Base-by-base conservation (phyloP, 2,113 vertebrate species). In the Triplophysa rosa region DNA sequence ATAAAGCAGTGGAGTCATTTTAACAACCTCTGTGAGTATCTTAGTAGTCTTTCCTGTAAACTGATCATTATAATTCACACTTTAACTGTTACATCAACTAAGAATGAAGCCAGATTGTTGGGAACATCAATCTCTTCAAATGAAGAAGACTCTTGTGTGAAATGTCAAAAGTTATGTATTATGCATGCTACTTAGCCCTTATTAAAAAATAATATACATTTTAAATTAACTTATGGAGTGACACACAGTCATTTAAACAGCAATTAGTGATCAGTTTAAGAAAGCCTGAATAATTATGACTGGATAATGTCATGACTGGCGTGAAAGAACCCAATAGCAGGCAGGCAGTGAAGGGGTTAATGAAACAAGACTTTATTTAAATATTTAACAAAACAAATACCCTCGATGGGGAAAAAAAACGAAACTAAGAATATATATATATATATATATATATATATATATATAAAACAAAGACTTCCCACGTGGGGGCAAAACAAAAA, bases 1-100 rank as follows among this genome's bases (percentile, higher is more conserved):
- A 91, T 90, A 91, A 90, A 92, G 86, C 86, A 84, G 61, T 49
- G 85, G 82, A 88, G 87, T 90, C 87, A 86, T 88, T 92, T 89
- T 89, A 90, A 64, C 45, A n/a, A 24, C 33, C 62, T 8, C 56
- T 0, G 2, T 24, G 5, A 67, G 49, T 58, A 23, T 66, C 42
- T 64, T 49, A 52, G 87, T 84, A 33, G 82, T 89, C 83, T 85
- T 14, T 21, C 42, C 10, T n/a, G 29, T 47, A 56, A 63, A 47
- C 58, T 75, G 72, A 75, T 63, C n/a, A 58, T 80, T 74, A 58
- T 40, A 73, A 80, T 80, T 80, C 79, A 80, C 62, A 58, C 29
- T 33, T 10, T 42, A 23, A 33, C 42, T 37, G 45, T 64, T 65
- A 72, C 37, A 40, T 42, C 61, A 52, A 54, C 68, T 59, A 74